These are phyloP conservation scores for Cairina moschata DNA, from an alignment of 2,113 vertebrate species.

Conservation along the genomic window DNA sequence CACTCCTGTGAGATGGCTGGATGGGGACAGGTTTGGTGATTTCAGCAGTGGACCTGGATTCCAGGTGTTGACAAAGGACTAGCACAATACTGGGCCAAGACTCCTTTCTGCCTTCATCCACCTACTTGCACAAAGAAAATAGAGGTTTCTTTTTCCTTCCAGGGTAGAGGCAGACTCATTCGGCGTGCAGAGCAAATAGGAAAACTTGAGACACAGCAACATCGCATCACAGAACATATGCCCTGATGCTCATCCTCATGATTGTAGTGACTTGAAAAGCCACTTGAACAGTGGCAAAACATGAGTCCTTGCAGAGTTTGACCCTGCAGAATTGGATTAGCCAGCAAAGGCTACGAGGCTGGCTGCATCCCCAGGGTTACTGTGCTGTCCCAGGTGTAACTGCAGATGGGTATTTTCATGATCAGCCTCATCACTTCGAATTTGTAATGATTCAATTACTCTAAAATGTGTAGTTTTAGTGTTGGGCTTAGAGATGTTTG, in stretches of 20 bases:
- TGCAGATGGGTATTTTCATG: not conserved
- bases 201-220: not conserved
- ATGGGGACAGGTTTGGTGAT: not conserved
- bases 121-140: not conserved
- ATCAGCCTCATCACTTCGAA: not conserved
- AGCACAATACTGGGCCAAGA: not conserved
- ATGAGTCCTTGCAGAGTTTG: not conserved
- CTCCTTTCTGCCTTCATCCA: not conserved
- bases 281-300: not conserved
- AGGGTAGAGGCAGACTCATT: not conserved
- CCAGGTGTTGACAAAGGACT: not conserved
- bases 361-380: not conserved
- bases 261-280: not conserved
- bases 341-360: rapidly evolving
- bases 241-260: not conserved
- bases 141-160: not conserved
- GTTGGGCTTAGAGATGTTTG: not conserved
- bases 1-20: not conserved
- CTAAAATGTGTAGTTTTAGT: not conserved
- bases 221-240: not conserved
- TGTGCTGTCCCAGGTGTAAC: not conserved
- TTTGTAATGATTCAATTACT: not conserved
- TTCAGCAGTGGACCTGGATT: not conserved
- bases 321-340: not conserved
- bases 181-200: not conserved